Base-by-base conservation (phyloP, 2,113 vertebrate genomes). In the Sceloporus tristichus region DNA sequence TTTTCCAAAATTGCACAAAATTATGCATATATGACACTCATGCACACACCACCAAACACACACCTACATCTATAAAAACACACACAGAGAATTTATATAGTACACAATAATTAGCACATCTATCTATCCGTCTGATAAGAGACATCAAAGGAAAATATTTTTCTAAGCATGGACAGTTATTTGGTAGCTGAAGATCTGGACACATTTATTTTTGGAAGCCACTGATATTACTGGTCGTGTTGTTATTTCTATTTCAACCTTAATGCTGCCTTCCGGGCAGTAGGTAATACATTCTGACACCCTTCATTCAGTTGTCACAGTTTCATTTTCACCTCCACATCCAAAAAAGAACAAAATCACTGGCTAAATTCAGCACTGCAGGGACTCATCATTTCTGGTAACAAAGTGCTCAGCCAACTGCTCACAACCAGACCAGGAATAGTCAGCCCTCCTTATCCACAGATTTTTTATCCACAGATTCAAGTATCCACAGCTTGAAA, bases 261-360 rank as follows among this genome's bases (percentile, higher is more conserved):
- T 27, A 71, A 71, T 11, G 23, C 27, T 71, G 68, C 25, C 9
- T 71, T 65, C 29, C 42, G 73, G 42, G 66, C 80, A 40, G 70
- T 65, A 85, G 13, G 59, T 13, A 80, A 85, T 84, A 82, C 40
- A 87, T 42, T 10, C 18, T 48, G 79, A 21, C 65, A 48, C 9
- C 54, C 70, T 65, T 75, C n/a, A 65, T 88, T 84, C 66, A 80
- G 54, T 40, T 48, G 71, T 86, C 81, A 53, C 34, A 42, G 70
- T 62, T 66, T 73, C 27, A 59, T 85, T 88, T 79, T 78, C 59
- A 59, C 2, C 59, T 87, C 59, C 78, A 40, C 38, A 11, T 89
- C 84, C 56, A 42, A 81, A 89, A 92, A 14, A 78, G 48, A 85
- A 34, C 42, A 21, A 85, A 79, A 40, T 40, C 66, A 59, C 78